Percentiles rank a stretch among this genome's conserved stretches.
These are phyloP conservation scores for Leptogaster cylindrica DNA, from an alignment of 2,888 invertebrate genomes.

Conservation along the genomic window DNA sequence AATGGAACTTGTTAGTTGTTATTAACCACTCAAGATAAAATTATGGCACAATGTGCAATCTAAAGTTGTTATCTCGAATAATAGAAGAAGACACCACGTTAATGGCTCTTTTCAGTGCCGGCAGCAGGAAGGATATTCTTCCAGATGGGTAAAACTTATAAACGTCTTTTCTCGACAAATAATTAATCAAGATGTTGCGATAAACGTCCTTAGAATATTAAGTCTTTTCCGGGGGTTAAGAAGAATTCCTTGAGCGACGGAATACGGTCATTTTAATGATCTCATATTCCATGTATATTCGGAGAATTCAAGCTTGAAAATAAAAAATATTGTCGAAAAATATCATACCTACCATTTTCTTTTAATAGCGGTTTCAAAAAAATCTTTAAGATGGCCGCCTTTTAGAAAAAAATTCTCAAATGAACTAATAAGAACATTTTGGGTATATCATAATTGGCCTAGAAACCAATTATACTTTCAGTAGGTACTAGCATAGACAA, in stretches of 20 bases:
- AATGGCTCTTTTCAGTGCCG: constrained; percentile 10
- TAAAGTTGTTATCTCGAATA: constrained; percentile 12
- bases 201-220: neutral
- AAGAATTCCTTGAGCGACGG: neutral
- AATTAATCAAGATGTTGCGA: constrained; percentile 25
- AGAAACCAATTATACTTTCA: too few relatives aligned
- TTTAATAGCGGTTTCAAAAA: too few relatives aligned
- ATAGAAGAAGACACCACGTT: constrained; percentile 8
- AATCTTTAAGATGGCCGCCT: too few relatives aligned
- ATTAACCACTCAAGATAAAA: too few relatives aligned
- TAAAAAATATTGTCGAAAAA: neutral
- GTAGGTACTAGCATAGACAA: too few relatives aligned
- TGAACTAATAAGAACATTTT: too few relatives aligned
- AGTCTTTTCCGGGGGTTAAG: neutral
- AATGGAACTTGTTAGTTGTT: too few relatives aligned
- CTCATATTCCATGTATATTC: neutral
- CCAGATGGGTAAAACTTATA: constrained; percentile 23
- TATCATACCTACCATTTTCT: too few relatives aligned
- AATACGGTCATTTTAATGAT: too few relatives aligned
- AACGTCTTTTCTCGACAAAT: constrained; percentile 7
- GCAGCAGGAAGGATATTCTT: constrained; percentile 1
- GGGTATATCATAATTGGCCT: too few relatives aligned
- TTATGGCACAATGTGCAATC: too few relatives aligned
- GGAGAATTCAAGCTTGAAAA: neutral
- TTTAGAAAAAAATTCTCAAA: too few relatives aligned